A percentile compares a stretch with the other conserved stretches of the same genome.
Evolutionary conservation across 2,797 vertebrate genomes (phyloP).

Genomic region (Ispidina picta): DNA sequence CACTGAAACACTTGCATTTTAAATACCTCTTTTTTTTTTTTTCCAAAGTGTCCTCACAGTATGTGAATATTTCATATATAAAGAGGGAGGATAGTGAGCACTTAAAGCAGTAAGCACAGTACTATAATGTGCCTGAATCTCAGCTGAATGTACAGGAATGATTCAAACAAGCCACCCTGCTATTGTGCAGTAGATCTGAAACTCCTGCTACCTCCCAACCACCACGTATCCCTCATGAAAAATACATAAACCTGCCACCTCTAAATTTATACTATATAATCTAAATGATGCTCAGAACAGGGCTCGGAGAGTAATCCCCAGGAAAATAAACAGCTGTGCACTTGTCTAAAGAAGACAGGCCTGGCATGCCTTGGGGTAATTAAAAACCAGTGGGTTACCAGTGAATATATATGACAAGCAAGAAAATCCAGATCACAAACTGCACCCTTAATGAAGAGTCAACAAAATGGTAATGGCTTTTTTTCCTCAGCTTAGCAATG

Average conservation of each 20-base stretch:
- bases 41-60: not conserved
- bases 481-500: not conserved
- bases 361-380: constrained; percentile 34
- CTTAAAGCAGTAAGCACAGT: not conserved
- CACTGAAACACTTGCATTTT: not conserved
- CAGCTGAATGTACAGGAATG: not conserved
- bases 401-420: not conserved
- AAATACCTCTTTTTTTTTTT: not conserved
- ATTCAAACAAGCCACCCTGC: not conserved
- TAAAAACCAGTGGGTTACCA: not conserved
- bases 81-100: not conserved
- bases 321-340: constrained; percentile 20
- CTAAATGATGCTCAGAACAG: not conserved
- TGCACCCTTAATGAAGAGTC: not conserved
- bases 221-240: constrained; percentile 7
- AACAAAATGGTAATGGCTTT: not conserved
- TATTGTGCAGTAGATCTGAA: not conserved
- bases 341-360: not conserved
- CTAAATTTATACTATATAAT: constrained; percentile 24
- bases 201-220: not conserved
- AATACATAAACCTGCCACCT: constrained; percentile 13
- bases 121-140: not conserved
- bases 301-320: not conserved
- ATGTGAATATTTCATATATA: not conserved
- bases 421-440: not conserved